These are phyloP conservation scores for Halictus rubicundus DNA, from an alignment of 1,140 invertebrate species.

Conservation along the genomic window DNA sequence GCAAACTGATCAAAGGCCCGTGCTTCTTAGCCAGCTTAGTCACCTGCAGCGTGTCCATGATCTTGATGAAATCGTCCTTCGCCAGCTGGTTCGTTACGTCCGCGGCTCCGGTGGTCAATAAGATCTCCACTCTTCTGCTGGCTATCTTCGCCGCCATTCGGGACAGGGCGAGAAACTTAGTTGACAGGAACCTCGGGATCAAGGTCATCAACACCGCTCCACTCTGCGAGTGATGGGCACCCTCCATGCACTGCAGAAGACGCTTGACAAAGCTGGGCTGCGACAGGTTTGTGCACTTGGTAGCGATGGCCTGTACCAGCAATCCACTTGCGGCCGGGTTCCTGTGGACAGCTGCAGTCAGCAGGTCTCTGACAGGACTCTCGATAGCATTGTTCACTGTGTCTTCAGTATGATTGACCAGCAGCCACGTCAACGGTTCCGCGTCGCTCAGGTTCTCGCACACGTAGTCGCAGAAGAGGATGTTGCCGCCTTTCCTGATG, in stretches of 20 bases:
- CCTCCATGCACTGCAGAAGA: constrained; percentile 84
- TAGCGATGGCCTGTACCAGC: constrained; percentile 87
- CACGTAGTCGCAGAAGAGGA: constrained; percentile 87
- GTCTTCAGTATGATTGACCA: constrained; percentile 87
- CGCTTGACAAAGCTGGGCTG: constrained; percentile 82
- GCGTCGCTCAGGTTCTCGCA: constrained; percentile 87
- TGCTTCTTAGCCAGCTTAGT: constrained; percentile 82
- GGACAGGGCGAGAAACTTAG: constrained; percentile 83
- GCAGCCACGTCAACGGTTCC: constrained; percentile 88
- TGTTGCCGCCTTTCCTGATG: constrained; percentile 81
- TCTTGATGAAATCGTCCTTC: constrained; percentile 82
- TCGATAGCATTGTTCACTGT: constrained; percentile 84
- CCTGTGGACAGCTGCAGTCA: constrained; percentile 82
- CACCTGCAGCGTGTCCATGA: constrained; percentile 81
- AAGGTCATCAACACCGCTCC: constrained; percentile 84
- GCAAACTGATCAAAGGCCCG: constrained; percentile 81
- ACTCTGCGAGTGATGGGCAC: constrained; percentile 85
- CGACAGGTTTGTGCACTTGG: constrained; percentile 78
- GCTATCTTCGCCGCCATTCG: constrained; percentile 83
- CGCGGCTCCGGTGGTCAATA: constrained; percentile 82
- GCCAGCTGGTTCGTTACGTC: constrained; percentile 82
- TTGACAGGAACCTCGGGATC: constrained; percentile 83
- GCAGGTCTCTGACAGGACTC: constrained; percentile 85
- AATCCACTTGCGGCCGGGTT: constrained; percentile 86
- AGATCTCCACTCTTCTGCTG: constrained; percentile 83